phyloP scores from a whole-genome alignment of 2,113 vertebrate genomes.

The Sigmodon hispidus region DNA sequence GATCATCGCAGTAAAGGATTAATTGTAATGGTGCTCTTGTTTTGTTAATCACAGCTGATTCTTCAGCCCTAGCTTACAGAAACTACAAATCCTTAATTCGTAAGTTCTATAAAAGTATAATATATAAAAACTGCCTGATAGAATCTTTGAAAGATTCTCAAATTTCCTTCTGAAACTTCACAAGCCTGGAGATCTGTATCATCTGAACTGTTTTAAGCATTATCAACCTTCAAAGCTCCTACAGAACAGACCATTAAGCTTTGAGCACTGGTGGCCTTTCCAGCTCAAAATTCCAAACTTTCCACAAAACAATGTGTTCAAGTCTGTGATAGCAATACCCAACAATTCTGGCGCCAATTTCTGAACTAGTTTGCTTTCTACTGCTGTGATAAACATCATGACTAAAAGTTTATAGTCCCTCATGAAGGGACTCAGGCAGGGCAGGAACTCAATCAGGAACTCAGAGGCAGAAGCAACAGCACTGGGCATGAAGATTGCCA shows the following conservation, averaged over 20 bases:
- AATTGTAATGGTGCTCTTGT: neutral
- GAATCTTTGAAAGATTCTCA: neutral
- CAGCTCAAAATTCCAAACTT: neutral
- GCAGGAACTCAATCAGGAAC: neutral
- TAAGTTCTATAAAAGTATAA: no score
- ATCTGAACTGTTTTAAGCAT: neutral
- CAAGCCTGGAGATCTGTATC: neutral
- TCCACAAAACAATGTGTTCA: neutral
- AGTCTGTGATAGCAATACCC: neutral
- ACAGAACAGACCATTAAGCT: neutral
- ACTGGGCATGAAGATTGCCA: neutral
- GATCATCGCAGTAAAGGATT: neutral
- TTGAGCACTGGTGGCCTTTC: neutral
- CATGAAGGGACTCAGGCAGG: neutral
- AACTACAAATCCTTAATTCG: neutral
- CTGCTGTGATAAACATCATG: neutral
- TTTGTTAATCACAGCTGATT: neutral
- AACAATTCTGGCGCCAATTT: neutral
- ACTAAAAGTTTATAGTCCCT: neutral
- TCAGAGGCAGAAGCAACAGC: neutral
- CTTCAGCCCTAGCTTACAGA: neutral
- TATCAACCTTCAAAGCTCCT: neutral
- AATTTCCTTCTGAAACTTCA: neutral
- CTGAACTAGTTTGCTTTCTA: neutral
- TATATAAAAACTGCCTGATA: neutral